These are phyloP conservation scores for Halictus ligatus DNA, from an alignment of 2,888 invertebrate genomes.

Conservation along the genomic window DNA sequence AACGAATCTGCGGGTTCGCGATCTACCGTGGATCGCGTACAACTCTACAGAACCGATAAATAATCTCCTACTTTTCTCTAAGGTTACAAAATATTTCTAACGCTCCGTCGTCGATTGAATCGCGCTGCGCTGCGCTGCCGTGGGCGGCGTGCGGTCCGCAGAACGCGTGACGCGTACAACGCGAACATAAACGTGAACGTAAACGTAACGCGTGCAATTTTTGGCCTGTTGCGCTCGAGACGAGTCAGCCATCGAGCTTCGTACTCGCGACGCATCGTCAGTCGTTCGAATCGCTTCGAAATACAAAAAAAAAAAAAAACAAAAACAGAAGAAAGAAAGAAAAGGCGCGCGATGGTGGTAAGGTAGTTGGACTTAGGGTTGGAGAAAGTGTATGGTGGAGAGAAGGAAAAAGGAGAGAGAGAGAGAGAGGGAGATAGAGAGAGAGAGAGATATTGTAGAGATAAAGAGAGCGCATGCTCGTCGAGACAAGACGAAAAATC, in stretches of 20 bases:
- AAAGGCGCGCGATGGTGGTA: neutral
- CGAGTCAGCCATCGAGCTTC: conserved; percentile 27
- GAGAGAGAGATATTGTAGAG: neutral
- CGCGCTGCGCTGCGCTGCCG: conserved; percentile 32
- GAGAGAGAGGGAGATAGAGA: neutral
- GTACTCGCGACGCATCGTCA: conserved; percentile 11
- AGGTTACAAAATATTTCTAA: conserved; percentile 40
- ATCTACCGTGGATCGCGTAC: conserved; percentile 11
- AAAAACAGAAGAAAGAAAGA: neutral
- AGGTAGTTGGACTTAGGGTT: neutral
- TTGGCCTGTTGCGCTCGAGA: conserved; percentile 52
- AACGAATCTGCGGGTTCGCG: neutral
- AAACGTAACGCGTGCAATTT: conserved; percentile 31
- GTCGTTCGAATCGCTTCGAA: conserved; percentile 22
- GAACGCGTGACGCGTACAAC: conserved; percentile 32
- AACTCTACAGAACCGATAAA: conserved; percentile 49
- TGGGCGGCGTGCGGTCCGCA: conserved; percentile 41
- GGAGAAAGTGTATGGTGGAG: neutral
- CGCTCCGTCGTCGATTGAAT: conserved; percentile 47
- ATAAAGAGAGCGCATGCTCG: conserved; percentile 1
- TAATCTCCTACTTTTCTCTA: conserved; percentile 45
- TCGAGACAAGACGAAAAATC: conserved; percentile 5
- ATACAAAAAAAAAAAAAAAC: neutral
- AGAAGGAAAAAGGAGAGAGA: neutral
- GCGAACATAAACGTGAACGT: neutral